phyloP scores from a whole-genome alignment of 1,140 invertebrate species.

The Octopus bimaculoides region DNA sequence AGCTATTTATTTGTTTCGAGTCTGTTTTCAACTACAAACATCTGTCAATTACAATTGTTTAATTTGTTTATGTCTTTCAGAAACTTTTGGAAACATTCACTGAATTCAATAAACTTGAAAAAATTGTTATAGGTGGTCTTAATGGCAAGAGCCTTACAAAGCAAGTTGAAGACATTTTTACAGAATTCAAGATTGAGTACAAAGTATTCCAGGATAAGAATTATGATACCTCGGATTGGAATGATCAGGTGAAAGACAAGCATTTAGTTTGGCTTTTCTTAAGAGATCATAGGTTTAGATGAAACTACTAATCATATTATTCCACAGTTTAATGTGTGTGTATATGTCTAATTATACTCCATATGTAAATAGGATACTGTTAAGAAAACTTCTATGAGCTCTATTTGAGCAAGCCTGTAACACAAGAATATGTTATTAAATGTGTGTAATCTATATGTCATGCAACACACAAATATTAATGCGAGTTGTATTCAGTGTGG shows the following conservation, averaged over 20 bases:
- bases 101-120: slow-evolving; percentile 92
- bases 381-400: too few species aligned
- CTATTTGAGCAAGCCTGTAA: too few species aligned
- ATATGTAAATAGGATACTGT: too few species aligned
- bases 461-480: too few species aligned
- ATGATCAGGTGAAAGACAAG: slow-evolving; percentile 63
- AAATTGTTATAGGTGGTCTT: slow-evolving; percentile 90
- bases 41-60: not conserved
- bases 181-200: slow-evolving; percentile 86
- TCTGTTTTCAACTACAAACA: not conserved
- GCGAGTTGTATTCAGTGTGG: too few species aligned
- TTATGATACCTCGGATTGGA: slow-evolving; percentile 82
- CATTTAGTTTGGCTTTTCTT: too few species aligned
- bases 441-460: too few species aligned
- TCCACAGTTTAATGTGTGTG: too few species aligned
- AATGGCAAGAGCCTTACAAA: slow-evolving; percentile 77
- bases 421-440: too few species aligned
- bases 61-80: slow-evolving; percentile 54
- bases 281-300: too few species aligned
- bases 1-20: not conserved
- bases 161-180: slow-evolving; percentile 69
- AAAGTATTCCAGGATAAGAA: slow-evolving; percentile 80
- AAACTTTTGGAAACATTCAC: slow-evolving; percentile 88
- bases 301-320: too few species aligned
- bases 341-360: too few species aligned